Conservation (phyloP, 2,797 vertebrate genomes). For the Balearica regulorum region DNA sequence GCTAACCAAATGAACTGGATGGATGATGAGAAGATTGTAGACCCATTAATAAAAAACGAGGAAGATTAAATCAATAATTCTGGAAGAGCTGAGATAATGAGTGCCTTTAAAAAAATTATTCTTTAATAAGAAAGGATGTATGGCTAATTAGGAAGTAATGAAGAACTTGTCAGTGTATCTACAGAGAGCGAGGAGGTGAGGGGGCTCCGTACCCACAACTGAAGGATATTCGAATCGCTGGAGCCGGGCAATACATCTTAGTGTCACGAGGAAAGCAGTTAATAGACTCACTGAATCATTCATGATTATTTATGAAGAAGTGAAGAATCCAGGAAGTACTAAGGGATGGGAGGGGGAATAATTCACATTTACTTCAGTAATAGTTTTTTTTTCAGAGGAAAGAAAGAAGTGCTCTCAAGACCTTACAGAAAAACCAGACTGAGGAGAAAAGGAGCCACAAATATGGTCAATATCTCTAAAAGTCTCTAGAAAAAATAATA, state of each 20-base stretch:
- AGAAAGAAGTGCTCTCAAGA: neutral
- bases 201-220: neutral
- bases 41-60: constrained; percentile 1
- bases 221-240: neutral
- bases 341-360: neutral
- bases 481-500: neutral
- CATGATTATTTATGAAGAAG: neutral
- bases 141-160: constrained; percentile 23
- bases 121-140: neutral
- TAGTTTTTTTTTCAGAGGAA: neutral
- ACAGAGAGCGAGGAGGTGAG: neutral
- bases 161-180: neutral
- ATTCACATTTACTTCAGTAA: neutral
- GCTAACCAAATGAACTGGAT: neutral
- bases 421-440: neutral
- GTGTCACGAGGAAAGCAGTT: neutral
- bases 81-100: neutral
- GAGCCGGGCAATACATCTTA: neutral
- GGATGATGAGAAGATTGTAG: neutral
- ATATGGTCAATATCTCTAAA: neutral
- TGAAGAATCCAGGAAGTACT: neutral
- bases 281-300: neutral
- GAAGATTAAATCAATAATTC: constrained; percentile 1
- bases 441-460: neutral
- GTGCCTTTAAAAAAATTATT: neutral